Base-by-base conservation (phyloP, 2,113 vertebrate species). In the Neodon shergylaensis region DNA sequence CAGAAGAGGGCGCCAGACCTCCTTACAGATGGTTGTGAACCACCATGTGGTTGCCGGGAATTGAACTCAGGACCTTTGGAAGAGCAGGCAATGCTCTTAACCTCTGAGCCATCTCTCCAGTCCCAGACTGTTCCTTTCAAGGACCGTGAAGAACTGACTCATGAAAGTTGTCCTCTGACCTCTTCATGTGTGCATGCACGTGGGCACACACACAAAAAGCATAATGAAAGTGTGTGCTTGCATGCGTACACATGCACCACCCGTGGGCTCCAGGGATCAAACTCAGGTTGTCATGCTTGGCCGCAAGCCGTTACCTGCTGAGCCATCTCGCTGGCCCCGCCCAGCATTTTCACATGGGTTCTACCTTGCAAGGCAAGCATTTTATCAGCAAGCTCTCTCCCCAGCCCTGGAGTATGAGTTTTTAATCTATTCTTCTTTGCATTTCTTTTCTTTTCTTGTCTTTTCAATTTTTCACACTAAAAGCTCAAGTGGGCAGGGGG, bases 371-470 rank as follows among this genome's bases (percentile, higher is more conserved):
- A 86, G 42, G 31, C 63, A 85, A 33, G 63, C 28, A 4, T 66
- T 49, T 70, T 85, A 47, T 44, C 44, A 86, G 39, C 36, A 21
- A 36, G 31, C 44, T 52, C 13, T n/a, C 84, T 52, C 65, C 47
- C 84, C 44, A 26, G 12, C 44, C 31, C 84, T 85, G 63, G 39
- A 84, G 95, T 87, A 66, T 44, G 16, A 26, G 6, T 91, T 54
- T 65, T 88, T 79, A 83, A 58, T 77, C 70, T 17, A 79, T 91
- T 28, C n/a, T 94, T 72, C 36, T 44, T 95, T 93, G 33, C 92
- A 76, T 13, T 58, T 96, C n/a, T n/a, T n/a, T n/a, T n/a, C n/a
- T 96, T 91, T 91, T 39, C 77, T 0, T 68, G 63, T 47, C 39
- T 83, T 73, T 74, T 83, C 28, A 31, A 24, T 54, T 88, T 96